Base-by-base conservation (phyloP, 1,140 invertebrate genomes). In the Euborellia annulipes region DNA sequence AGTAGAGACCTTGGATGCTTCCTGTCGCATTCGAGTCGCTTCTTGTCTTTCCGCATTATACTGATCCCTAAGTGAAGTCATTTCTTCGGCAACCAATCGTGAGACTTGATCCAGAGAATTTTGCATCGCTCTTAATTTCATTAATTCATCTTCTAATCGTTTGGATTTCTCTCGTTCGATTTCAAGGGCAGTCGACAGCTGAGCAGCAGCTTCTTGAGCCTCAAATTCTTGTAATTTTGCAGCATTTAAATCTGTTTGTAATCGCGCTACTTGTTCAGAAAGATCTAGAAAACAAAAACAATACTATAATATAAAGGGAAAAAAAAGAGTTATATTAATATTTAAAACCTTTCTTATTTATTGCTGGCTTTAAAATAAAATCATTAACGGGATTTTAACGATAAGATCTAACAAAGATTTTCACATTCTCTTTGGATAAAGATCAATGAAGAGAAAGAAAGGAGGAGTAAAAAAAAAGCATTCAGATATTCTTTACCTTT, bases 141-240 rank as follows among this genome's bases (percentile, higher is more conserved):
- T 22, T 0, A 74, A 42, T 54, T 72, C 64, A 21, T 57, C 58
- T 58, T 69, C 62, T 37, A 69, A 58, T 6, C 51, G 57, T 51
- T 59, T 50, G 50, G 67, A 63, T 32, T 63, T 64, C 23, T 61
- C 55, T 46, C 60, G 61, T 56, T 76, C 74, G 37, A 62, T 59
- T 41, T 80, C 77, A 14, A 79, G 54, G 37, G 75, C 70, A 52
- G 62, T 54, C 1, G 62, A 62, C 13, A 68, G 47, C 3, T 65
- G 55, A 8, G 59, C 58, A 2, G 63, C 59, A 50, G 72, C 63
- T 55, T 81, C 78, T 41, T 75, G 74, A 0, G 78, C 74, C 53
- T 80, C 78, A 48, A 79, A 80, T 62, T 81, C 78, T 40, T 74
- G 70, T 34, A 79, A 62, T 20, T 69, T 68, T 0, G 73, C 71